Conservation (phyloP, 2,113 vertebrate species). For the Ophiodon elongatus region DNA sequence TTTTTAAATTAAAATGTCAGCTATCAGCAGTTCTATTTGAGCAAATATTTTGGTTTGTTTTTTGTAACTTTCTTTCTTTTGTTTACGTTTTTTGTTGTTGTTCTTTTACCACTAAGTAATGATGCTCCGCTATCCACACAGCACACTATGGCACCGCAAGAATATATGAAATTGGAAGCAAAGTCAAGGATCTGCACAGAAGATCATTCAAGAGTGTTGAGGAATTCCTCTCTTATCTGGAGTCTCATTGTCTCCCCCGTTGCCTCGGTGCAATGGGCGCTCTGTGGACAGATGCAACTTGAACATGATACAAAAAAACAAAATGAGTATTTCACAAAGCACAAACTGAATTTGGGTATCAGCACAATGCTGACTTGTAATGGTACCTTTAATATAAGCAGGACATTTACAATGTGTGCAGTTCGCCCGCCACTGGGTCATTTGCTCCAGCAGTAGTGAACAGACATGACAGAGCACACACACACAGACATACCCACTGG, state of each 20-base stretch:
- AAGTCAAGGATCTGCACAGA: not conserved
- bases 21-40: not conserved
- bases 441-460: not conserved
- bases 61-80: no score
- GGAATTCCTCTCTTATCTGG: conserved; percentile 52
- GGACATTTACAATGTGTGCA: not conserved
- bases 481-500: conserved; percentile 34
- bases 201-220: conserved; percentile 5
- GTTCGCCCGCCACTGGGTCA: conserved; percentile 8
- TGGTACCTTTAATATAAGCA: not conserved
- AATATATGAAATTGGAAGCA: not conserved
- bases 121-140: not conserved
- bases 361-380: not conserved
- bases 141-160: not conserved
- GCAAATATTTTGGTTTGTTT: not conserved
- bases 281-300: conserved; percentile 20
- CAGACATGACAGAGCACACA: conserved; percentile 39
- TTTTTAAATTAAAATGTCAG: not conserved
- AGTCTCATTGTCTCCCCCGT: conserved; percentile 21
- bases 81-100: no score
- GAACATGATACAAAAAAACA: conserved; percentile 14
- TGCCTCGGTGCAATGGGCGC: not conserved
- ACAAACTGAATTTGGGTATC: conserved; percentile 39
- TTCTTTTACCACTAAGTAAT: not conserved
- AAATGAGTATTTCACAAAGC: conserved; percentile 32